Conservation (phyloP, 2,113 vertebrate species). For the Lophura nycthemera region DNA sequence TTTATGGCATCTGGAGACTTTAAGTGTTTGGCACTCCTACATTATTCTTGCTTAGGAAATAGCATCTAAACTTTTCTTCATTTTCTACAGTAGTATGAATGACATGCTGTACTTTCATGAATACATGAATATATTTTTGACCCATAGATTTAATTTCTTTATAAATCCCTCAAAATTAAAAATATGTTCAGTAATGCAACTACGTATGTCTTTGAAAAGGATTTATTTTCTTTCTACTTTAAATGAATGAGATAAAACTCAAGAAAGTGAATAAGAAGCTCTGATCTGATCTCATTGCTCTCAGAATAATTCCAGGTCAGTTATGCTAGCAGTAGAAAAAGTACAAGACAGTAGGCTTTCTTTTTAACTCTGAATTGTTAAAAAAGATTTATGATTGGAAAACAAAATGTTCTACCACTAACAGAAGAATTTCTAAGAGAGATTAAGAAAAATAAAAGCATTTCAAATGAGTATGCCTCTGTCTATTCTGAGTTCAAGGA, state of each 20-base stretch:
- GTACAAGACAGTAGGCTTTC: neutral
- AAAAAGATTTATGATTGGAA: neutral
- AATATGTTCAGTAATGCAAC: neutral
- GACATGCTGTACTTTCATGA: neutral
- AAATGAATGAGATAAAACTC: slow-evolving; percentile 6
- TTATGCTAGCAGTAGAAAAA: slow-evolving; percentile 3
- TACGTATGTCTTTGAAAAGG: slow-evolving; percentile 4
- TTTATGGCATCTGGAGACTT: neutral
- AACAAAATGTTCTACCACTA: neutral
- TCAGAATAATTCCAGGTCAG: neutral
- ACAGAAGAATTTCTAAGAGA: neutral
- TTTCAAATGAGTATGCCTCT: neutral
- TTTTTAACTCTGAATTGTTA: neutral
- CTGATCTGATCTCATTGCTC: neutral
- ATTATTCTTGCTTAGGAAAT: neutral
- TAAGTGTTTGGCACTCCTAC: neutral
- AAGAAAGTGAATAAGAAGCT: neutral
- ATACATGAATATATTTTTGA: neutral
- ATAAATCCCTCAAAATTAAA: slow-evolving; percentile 44
- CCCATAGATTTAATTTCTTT: slow-evolving; percentile 1
- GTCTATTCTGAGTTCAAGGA: neutral
- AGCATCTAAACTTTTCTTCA: neutral
- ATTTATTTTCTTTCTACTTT: neutral
- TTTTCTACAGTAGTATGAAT: neutral
- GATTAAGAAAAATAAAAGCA: neutral